Evolutionary conservation across 2,113 vertebrate species (phyloP).

Genomic region (Platysternon megacephalum): DNA sequence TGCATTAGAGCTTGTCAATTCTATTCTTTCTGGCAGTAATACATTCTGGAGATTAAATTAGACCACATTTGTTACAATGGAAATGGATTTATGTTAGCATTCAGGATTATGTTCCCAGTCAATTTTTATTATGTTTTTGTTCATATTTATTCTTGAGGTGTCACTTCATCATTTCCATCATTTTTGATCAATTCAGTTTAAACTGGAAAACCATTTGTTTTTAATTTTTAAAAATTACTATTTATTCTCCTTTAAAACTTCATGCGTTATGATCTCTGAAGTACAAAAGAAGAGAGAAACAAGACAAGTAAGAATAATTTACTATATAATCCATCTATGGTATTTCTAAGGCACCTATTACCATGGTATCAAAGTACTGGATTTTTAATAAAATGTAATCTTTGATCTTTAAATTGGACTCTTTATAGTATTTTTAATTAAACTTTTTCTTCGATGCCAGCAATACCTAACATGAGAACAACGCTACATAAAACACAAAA

Average conservation of each 20-base stretch:
- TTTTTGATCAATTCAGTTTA: slow-evolving; percentile 66
- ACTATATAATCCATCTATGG: slow-evolving; percentile 53
- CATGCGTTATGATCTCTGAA: slow-evolving; percentile 36
- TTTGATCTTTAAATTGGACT: slow-evolving; percentile 43
- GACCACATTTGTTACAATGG: slow-evolving; percentile 77
- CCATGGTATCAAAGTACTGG: slow-evolving; percentile 1
- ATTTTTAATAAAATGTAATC: slow-evolving; percentile 53
- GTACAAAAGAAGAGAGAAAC: slow-evolving; percentile 9
- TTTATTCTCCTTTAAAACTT: slow-evolving; percentile 61
- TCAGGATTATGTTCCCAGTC: slow-evolving; percentile 66
- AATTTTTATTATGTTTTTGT: slow-evolving; percentile 69
- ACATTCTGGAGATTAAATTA: slow-evolving; percentile 75
- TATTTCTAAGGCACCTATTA: slow-evolving; percentile 42
- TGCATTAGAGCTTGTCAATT: slow-evolving; percentile 69
- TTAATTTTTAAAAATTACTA: slow-evolving; percentile 53
- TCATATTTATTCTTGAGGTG: slow-evolving; percentile 61
- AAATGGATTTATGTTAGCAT: slow-evolving; percentile 71
- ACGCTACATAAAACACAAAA: slow-evolving; percentile 1
- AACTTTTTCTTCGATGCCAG: slow-evolving; percentile 44
- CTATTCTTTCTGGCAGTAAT: slow-evolving; percentile 79
- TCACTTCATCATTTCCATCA: slow-evolving; percentile 60
- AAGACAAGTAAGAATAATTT: slow-evolving; percentile 51
- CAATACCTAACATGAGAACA: slow-evolving; percentile 41
- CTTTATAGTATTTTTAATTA: slow-evolving; percentile 56
- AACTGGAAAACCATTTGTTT: slow-evolving; percentile 54